Percentiles rank a stretch among this genome's conserved stretches.
Evolutionary conservation across 30 jellyfish, hydroid and myxozoan species (phyloP).

Genomic region (Chrysaora quinquecirrha): DNA sequence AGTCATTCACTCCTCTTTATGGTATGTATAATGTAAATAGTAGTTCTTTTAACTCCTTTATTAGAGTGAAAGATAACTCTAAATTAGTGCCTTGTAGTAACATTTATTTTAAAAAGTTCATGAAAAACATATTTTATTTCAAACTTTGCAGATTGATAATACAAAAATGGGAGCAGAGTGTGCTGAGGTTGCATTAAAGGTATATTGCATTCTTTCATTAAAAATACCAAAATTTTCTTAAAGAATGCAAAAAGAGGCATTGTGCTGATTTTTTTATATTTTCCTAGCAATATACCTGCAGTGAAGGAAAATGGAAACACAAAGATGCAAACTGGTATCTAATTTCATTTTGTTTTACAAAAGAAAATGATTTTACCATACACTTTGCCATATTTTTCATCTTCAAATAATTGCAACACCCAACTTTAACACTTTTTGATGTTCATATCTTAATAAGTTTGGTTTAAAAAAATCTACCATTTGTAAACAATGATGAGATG

Average conservation of each 20-base stretch:
- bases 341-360: no score
- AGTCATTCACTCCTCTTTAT: conserved; percentile 61
- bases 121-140: neutral
- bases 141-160: conserved; percentile 68
- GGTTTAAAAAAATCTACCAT: no score
- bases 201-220: neutral
- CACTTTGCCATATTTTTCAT: no score
- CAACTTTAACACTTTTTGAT: no score
- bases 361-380: no score
- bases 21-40: conserved; percentile 46
- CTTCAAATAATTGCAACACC: no score
- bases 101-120: no score
- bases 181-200: conserved; percentile 82
- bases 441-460: no score
- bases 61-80: no score
- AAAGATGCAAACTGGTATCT: conserved; percentile 51
- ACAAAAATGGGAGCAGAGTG: conserved; percentile 89
- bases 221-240: neutral
- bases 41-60: no score
- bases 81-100: no score
- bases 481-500: no score
- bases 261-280: neutral
- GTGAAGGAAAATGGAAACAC: conserved; percentile 69
- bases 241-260: neutral
- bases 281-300: conserved; percentile 26